Percentiles rank a stretch among this genome's conserved stretches.
Conservation (phyloP, 2,888 invertebrate genomes). For the Nematopogon swammerdamellus region DNA sequence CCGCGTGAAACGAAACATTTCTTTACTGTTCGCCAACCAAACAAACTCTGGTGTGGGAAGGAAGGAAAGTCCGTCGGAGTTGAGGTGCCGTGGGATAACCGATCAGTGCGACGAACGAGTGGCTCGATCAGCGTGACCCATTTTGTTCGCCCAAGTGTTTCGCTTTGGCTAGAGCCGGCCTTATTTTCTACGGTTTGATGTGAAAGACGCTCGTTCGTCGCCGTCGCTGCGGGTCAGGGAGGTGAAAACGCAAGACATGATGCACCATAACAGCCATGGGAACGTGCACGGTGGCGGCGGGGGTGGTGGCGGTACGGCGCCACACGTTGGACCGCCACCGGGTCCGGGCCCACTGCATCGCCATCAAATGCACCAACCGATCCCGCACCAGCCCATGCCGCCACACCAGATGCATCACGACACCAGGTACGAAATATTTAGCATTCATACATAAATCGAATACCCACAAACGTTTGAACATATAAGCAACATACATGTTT, state of each 20-base stretch:
- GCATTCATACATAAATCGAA: conserved; percentile 43
- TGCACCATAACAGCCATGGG: conserved; percentile 40
- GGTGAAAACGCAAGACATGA: conserved; percentile 49
- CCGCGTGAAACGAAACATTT: conserved; percentile 72
- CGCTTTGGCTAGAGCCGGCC: conserved; percentile 23
- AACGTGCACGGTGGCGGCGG: conserved; percentile 54
- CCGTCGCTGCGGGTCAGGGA: conserved; percentile 21
- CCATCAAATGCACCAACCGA: conserved; percentile 23
- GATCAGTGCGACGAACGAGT: conserved; percentile 23
- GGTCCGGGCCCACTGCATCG: conserved; percentile 26
- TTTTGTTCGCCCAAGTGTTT: background rate
- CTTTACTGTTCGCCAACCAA: conserved; percentile 76
- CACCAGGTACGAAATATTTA: conserved; percentile 58
- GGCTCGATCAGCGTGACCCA: conserved; percentile 20
- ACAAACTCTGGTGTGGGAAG: conserved; percentile 31
- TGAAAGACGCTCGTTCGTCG: conserved; percentile 36
- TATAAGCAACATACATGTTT: conserved; percentile 3
- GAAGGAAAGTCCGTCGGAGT: conserved; percentile 24
- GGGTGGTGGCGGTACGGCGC: conserved; percentile 50
- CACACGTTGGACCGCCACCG: conserved; percentile 47
- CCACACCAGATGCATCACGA: conserved; percentile 66
- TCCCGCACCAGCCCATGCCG: conserved; percentile 62
- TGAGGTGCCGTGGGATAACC: conserved; percentile 31
- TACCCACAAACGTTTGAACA: conserved; percentile 45
- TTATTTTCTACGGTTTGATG: conserved; percentile 18